Evolutionary conservation across 2,888 invertebrate genomes (phyloP), one percentile per base, ranked within the genome.

Genomic region (Hipparchia sbordonii): DNA sequence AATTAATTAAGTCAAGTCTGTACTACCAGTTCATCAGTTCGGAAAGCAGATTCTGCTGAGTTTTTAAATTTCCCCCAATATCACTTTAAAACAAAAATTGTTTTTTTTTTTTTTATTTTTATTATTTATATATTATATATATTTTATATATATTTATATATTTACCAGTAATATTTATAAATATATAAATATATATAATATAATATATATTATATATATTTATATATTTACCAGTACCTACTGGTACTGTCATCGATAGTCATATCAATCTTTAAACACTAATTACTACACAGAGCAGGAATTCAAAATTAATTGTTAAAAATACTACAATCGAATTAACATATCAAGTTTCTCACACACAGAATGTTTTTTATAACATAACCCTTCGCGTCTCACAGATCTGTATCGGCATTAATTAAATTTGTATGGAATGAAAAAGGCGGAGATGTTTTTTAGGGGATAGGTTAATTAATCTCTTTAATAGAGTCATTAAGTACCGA

Each of bases 401-500:
- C 80, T 81, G 83, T 88, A 90, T 90, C 90, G 80, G 84, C 84
- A 89, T 89, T 92, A 91, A 93, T 93, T 92, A 90, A 92, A 93
- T 93, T 92, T 93, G 90, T 91, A 84, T 77, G 80, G 83, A 85
- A 88, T 82, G 82, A 85, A 89, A 88, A 90, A 89, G 86, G 82
- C 77, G 77, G 80, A 82, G 83, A 86, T 88, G 85, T 87, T 89
- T 89, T 89, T 88, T 84, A 87, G 85, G 81, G 84, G 87, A 88
- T 89, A 87, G 85, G 82, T 81, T 88, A 85, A 92, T 93, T 91
- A 92, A 93, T 93, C 93, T 89, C 83, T 87, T 90, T 91, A 93
- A 93, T 93, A 91, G 91, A 93, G 93, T 87, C 91, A 93, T 93
- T 92, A 93, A 91, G 88, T 87, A 81, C 83, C 80, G 83, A 87